Base-by-base conservation (phyloP, 1,140 invertebrate species). In the Amyelois transitella region DNA sequence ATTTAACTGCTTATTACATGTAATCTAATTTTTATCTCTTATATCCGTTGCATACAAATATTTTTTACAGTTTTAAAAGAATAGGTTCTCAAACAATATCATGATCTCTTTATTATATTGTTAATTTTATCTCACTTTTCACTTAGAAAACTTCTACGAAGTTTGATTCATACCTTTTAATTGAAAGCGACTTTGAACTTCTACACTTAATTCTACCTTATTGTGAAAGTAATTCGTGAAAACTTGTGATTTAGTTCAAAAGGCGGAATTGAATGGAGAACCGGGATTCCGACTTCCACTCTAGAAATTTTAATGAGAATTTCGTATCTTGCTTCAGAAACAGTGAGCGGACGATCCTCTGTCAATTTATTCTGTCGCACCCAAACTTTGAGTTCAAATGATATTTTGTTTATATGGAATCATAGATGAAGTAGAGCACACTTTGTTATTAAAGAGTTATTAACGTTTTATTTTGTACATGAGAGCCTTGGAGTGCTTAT, bases 171-270 rank as follows among this genome's bases (percentile, higher is more conserved):
- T 38, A 38, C n/a, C 32, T 14, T 14, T 38, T 14, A 38, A 38
- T 38, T 38, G n/a, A 38, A 38, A 5, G 8, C 12, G 32, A 14
- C 32, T 14, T 45, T 55, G 54, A 49, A 64, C 63, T 79, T 76
- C 73, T 66, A 66, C 72, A 72, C 72, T 69, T 67, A 76, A 72
- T 70, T 65, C 32, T 14, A 38, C 61, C 61, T 71, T 72, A 81
- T 78, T 81, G 72, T 78, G 58, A 71, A 74, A 77, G 76, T 79
- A 71, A 81, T 81, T 77, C 69, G 60, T 77, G 74, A 72, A 75
- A 81, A 77, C 73, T 83, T 78, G 67, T 60, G 68, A 80, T 79
- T 83, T 76, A 80, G 78, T 80, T 80, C 72, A 77, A 81, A 83
- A 78, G 79, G 62, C 67, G 62, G 69, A 73, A 75, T 82, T 79